phyloP scores from a whole-genome alignment of 2,888 invertebrate genomes.

The Eupithecia subfuscata region DNA sequence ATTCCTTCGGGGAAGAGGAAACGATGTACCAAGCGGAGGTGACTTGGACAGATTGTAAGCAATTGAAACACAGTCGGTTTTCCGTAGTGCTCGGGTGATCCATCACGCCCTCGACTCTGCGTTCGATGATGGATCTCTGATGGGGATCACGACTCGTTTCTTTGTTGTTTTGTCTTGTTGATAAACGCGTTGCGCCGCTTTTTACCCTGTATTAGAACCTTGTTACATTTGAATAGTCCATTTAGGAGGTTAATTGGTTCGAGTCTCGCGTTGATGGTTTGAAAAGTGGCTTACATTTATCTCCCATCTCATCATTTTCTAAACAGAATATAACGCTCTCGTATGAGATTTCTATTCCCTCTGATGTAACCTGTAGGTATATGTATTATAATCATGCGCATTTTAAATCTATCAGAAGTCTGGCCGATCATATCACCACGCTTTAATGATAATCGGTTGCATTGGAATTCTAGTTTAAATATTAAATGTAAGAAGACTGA shows the following conservation, averaged over 20 bases:
- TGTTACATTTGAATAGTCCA: constrained; percentile 75
- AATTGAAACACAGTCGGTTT: constrained; percentile 68
- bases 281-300: constrained; percentile 54
- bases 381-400: neutral
- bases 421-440: constrained; percentile 31
- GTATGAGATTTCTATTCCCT: constrained; percentile 7
- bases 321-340: constrained; percentile 3
- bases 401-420: constrained; percentile 36
- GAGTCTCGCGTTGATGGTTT: constrained; percentile 57
- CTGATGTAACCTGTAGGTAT: constrained; percentile 1
- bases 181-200: constrained; percentile 71
- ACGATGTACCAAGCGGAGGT: constrained; percentile 56
- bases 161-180: constrained; percentile 77
- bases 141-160: constrained; percentile 76
- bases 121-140: constrained; percentile 78
- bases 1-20: constrained; percentile 64
- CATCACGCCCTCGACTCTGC: constrained; percentile 66
- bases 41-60: constrained; percentile 73
- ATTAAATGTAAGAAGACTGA: constrained; percentile 48
- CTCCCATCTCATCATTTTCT: constrained; percentile 30
- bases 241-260: constrained; percentile 70
- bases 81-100: constrained; percentile 75
- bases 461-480: constrained; percentile 56
- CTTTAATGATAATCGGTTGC: constrained; percentile 61
- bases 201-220: constrained; percentile 71